Base-by-base conservation (phyloP, 2,888 invertebrate genomes). In the Temnothorax ravouxi region DNA sequence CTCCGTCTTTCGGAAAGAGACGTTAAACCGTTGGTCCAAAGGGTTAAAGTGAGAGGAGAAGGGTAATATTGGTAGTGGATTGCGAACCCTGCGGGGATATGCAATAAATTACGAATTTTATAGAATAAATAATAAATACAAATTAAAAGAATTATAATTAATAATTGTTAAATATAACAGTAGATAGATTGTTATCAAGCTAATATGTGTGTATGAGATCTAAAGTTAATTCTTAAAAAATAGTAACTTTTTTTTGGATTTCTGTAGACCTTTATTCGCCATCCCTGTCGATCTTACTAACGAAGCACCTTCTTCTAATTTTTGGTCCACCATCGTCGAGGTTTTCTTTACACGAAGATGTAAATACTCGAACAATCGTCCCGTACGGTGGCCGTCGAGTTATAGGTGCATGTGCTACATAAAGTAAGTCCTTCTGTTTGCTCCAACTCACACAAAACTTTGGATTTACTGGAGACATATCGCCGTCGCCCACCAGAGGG, bases 391-490 rank as follows among this genome's bases (percentile, higher is more conserved):
- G 47, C 29, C 71, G 34, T 38, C 59, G 71, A 21, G 47, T 34
- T 44, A 47, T 44, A 47, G 15, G 0, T 34, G 34, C n/a, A 25
- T 29, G 79, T 47, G 79, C 59, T 71, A 61, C 71, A 71, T 83
- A 83, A 74, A 50, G 54, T 75, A 75, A 50, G 64, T 54, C 76
- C 54, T 62, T 75, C 47, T 56, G 47, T 77, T 83, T 62, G 56
- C 29, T 18, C 54, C 47, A 59, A 38, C 56, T 29, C 52, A 66
- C 66, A 82, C 76, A 50, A 67, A 83, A 83, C 47, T 54, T 76
- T 83, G 38, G 50, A 66, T 54, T 82, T 64, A 44, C 66, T 38
- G 66, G 66, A 38, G 77, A 82, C 56, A 50, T 64, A 50, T 64
- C n/a, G 52, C 52, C 38, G n/a, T 72, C 66, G 76, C 66, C 76